Evolutionary conservation across 1,140 invertebrate genomes (phyloP), one percentile per base, ranked within the genome.

Genomic region (Dendrolimus punctatus): DNA sequence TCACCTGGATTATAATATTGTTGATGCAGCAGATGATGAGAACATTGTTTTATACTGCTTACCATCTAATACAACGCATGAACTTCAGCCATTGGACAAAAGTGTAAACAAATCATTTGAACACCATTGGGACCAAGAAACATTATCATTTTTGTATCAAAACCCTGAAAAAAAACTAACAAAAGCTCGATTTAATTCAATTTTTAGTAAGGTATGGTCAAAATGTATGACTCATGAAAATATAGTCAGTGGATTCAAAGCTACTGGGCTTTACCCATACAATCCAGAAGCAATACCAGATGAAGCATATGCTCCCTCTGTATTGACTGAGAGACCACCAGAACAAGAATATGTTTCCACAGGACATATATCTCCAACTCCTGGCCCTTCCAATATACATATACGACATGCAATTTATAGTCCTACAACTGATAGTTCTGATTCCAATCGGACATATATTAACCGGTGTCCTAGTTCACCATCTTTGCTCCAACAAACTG

Each of bases 121-220:
- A 48, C 52, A 57, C 9, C 54, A 56, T 47, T 74, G 71, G 71
- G 67, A 60, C 45, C n/a, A 10, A 37, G 46, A 47, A 9, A 10
- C 56, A 23, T 37, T 54, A 40, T 38, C 8, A 59, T 48, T 44
- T 58, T 37, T 58, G 44, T 50, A 47, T 5, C 45, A 48, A 42
- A 48, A 48, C 9, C 39, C 45, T 40, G 55, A 63, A n/a, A 45
- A 44, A 40, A 56, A 47, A 23, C 41, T 72, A 6, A 71, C 44
- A 6, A 69, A 76, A 49, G 23, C 56, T 8, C 36, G 61, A 4
- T 75, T 73, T 57, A 64, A 62, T 54, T 53, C 42, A 36, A 68
- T 73, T 54, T 62, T 79, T 49, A 52, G 60, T 39, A 45, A 46
- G 8, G 60, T 72, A 39, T 74, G 73, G 68, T 40, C 58, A 6